Evolutionary conservation across 2,888 invertebrate species (phyloP).

Genomic region (Periphyllus acericola): DNA sequence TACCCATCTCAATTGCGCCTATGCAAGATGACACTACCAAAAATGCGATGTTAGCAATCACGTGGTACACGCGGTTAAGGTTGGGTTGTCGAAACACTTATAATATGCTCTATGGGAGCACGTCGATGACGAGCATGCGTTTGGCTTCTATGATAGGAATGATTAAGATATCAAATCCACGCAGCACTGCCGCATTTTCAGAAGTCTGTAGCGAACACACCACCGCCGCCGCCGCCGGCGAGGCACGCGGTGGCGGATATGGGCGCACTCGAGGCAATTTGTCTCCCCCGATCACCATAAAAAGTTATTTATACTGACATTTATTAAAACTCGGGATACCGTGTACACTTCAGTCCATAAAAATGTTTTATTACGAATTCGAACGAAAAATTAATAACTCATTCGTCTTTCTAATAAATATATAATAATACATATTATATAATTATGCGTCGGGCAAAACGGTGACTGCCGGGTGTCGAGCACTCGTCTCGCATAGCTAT

Average conservation of each 20-base stretch:
- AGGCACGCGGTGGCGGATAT: background rate
- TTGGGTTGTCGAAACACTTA: no score
- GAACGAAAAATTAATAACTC: conserved; percentile 14
- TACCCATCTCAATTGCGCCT: no score
- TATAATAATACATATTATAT: background rate
- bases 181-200: background rate
- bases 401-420: background rate
- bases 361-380: background rate
- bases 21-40: no score
- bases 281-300: conserved; percentile 20
- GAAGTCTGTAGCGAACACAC: background rate
- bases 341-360: background rate
- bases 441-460: background rate
- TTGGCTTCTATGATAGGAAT: no score
- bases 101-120: no score
- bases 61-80: no score
- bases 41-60: no score
- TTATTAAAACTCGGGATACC: background rate
- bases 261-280: background rate
- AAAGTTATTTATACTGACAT: conserved; percentile 39
- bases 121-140: no score
- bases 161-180: background rate
- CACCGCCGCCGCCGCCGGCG: no score
- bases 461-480: background rate
- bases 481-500: background rate